Percentiles rank a stretch among this genome's conserved stretches.
phyloP scores from a whole-genome alignment of 2,888 invertebrate genomes.

The Embidobia sp. region DNA sequence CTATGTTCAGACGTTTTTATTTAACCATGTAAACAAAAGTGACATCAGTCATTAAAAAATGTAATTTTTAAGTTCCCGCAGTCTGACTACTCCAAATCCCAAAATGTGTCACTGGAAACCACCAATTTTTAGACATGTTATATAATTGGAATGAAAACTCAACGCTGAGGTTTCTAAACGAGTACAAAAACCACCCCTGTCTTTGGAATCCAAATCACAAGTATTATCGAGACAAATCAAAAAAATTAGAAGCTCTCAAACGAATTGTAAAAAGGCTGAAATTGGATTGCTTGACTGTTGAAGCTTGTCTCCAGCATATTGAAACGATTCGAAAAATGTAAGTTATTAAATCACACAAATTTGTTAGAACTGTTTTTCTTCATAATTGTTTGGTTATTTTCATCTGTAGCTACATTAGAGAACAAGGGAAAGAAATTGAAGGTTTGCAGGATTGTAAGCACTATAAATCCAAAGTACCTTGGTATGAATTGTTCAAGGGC shows the following conservation, averaged over 20 bases:
- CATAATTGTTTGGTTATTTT: no score
- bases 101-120: slow-evolving; percentile 31
- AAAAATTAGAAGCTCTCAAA: slow-evolving; percentile 67
- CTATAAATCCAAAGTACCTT: slow-evolving; percentile 66
- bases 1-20: slow-evolving; percentile 31
- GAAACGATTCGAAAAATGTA: slow-evolving; percentile 72
- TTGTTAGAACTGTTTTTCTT: no score
- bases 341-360: slow-evolving; percentile 4
- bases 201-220: slow-evolving; percentile 72
- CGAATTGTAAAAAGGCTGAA: slow-evolving; percentile 67
- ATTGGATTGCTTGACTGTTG: slow-evolving; percentile 61
- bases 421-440: slow-evolving; percentile 66
- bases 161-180: slow-evolving; percentile 66
- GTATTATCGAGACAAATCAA: slow-evolving; percentile 67
- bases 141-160: slow-evolving; percentile 70
- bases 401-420: slow-evolving; percentile 65
- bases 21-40: slow-evolving; percentile 12
- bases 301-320: slow-evolving; percentile 70
- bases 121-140: slow-evolving; percentile 65
- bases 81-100: slow-evolving; percentile 1
- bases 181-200: slow-evolving; percentile 71
- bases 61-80: slow-evolving; percentile 4
- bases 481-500: slow-evolving; percentile 68
- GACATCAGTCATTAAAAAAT: not conserved
- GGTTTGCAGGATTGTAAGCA: slow-evolving; percentile 57